Evolutionary conservation across 2,888 invertebrate species (phyloP).

Genomic region (Apamea sordens): DNA sequence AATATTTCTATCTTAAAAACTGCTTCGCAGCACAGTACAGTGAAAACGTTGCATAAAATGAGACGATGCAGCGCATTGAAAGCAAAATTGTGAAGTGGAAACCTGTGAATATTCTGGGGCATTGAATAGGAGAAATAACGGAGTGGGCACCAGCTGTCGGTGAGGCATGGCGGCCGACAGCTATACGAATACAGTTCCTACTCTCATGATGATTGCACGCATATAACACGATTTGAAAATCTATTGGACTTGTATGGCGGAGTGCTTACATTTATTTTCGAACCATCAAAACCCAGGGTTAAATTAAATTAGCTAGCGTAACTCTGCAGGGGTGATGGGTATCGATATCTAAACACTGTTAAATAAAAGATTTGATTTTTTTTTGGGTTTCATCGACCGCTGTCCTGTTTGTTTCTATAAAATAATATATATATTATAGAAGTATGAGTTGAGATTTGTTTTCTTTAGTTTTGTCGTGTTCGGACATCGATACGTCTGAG

Average conservation of each 20-base stretch:
- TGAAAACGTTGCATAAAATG: slow-evolving; percentile 77
- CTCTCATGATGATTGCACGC: slow-evolving; percentile 24
- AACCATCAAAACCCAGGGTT: neutral
- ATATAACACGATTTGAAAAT: slow-evolving; percentile 23
- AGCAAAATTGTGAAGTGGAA: slow-evolving; percentile 79
- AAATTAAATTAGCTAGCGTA: no score
- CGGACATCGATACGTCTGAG: no score
- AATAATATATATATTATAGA: no score
- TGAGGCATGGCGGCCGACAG: slow-evolving; percentile 48
- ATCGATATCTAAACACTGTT: no score
- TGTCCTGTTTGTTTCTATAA: no score
- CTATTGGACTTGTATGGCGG: slow-evolving; percentile 9
- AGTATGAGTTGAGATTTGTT: no score
- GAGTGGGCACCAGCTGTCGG: slow-evolving; percentile 70
- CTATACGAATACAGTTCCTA: slow-evolving; percentile 11
- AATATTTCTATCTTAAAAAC: slow-evolving; percentile 74
- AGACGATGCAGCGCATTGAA: slow-evolving; percentile 76
- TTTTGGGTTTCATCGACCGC: no score
- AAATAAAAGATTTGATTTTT: no score
- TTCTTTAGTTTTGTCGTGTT: no score
- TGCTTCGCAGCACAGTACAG: slow-evolving; percentile 65
- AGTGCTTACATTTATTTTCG: neutral
- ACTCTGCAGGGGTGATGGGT: no score
- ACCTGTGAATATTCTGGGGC: slow-evolving; percentile 78
- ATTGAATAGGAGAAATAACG: slow-evolving; percentile 79